Base-by-base conservation (phyloP, 2,888 invertebrate species). In the Allolobophora icterica region DNA sequence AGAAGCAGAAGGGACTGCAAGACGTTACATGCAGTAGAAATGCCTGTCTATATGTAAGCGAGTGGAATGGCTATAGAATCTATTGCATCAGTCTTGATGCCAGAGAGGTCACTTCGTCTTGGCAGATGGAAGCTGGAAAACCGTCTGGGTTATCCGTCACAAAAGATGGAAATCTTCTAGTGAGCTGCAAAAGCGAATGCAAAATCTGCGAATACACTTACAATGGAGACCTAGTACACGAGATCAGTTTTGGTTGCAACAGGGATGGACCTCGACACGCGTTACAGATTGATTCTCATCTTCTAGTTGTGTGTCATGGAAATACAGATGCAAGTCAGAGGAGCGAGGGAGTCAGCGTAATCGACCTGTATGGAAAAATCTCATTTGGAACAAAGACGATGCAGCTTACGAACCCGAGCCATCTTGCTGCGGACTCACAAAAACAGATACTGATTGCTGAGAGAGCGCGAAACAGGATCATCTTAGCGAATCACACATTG, bases 161-260 rank as follows among this genome's bases (percentile, higher is more conserved):
- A 21, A 11, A 24, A 87, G 35, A 87, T 21, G 87, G 87, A 87
- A 34, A 17, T 33, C 21, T 87, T 21, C 21, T 87, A 21, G 87
- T 87, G 87, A 34, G 87, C 38, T 87, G 87, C 35, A 24, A 24
- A 21, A 87, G 24, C 87, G 87, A 87, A 35, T 87, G 87, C 87
- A 87, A 87, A 34, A 87, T 87, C 6, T 87, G 34, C 15, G 34
- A 87, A 34, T 87, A 87, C 38, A 34, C 87, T 21, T 21, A 35
- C 8, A 33, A 87, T 1, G 87, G 87, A 17, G 35, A 38, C 6
- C 6, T 35, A 8, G n/a, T 87, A 19, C 34, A 35, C 35, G 87
- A 87, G 34, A 87, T 87, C 34, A 87, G 38, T 17, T 34, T 87
- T 35, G 87, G 87, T 34, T 6, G 87, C 19, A 17, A 87, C 15